Evolutionary conservation across 2,113 vertebrate species (phyloP), one percentile per base, ranked within the genome.

Genomic region (Panthera leo): DNA sequence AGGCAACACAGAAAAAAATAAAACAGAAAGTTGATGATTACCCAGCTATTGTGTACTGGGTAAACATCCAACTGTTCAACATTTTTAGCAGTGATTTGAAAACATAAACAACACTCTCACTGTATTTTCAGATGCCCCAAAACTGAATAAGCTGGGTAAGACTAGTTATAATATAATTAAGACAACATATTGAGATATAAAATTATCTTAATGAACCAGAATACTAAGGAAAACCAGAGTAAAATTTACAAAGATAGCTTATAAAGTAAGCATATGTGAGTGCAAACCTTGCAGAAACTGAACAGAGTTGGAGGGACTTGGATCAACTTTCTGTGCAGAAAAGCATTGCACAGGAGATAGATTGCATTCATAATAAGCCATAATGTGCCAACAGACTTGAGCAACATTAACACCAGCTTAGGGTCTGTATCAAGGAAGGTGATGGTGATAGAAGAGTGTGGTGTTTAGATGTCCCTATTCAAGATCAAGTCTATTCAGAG

Each of bases 141-240:
- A 94, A 85, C 31, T 67, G 48, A 94, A 42, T 70, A 36, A 82
- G 16, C 45, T 45, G 45, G 45, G 45, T 45, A 45, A 45, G 45
- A 45, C 45, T 45, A 45, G 45, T 45, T 45, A 45, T 45, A 88
- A 89, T 78, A 63, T 73, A 65, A 84, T 91, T 75, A 90, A 97
- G 42, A 48, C 7, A 70, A 79, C 75, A 92, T 36, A 84, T 1
- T 63, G 55, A 94, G 12, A 68, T 88, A 65, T 14, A 67, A 92
- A 95, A 97, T 85, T 55, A 63, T 51, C 58, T 97, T 63, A 90
- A 21, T n/a, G 65, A 97, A 42, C 4, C 51, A 84, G 25, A 89
- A 65, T 34, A 68, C 36, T 55, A 86, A 21, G 34, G 34, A 89
- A 97, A 93, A 42, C 31, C 3, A 5, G 7, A 82, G 10, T 61